A percentile compares a stretch with the other conserved stretches of the same genome.
Conservation (phyloP, 2,888 invertebrate genomes). For the Amphimallon solstitiale region DNA sequence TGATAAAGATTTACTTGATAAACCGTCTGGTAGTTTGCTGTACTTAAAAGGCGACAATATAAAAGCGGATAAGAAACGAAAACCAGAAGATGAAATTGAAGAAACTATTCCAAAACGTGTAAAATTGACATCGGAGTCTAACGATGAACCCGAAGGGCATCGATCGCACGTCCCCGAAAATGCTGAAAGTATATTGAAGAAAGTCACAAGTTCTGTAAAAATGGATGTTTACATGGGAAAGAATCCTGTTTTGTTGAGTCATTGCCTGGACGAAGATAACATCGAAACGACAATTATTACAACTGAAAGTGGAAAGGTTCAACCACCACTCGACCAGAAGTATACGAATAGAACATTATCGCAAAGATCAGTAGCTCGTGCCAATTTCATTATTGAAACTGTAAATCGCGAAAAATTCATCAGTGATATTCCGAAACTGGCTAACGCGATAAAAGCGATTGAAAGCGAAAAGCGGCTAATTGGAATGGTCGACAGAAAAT, state of each 20-base stretch:
- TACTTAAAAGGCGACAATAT: neutral
- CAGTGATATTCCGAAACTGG: constrained; percentile 65
- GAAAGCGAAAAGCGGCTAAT: constrained; percentile 63
- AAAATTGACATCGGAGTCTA: neutral
- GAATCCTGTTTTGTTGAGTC: constrained; percentile 47
- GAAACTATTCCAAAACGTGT: constrained; percentile 18
- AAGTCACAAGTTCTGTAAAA: constrained; percentile 23
- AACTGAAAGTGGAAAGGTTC: constrained; percentile 54
- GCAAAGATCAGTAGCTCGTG: constrained; percentile 66
- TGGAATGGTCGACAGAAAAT: constrained; percentile 72
- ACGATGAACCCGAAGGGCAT: neutral
- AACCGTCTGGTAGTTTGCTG: neutral
- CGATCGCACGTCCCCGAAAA: neutral
- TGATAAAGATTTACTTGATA: neutral
- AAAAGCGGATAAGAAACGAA: neutral
- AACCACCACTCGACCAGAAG: constrained; percentile 25
- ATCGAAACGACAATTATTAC: constrained; percentile 57
- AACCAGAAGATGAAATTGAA: neutral
- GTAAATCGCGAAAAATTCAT: constrained; percentile 71
- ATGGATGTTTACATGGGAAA: constrained; percentile 55
- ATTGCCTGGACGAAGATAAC: constrained; percentile 52
- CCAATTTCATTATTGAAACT: constrained; percentile 71
- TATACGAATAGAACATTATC: constrained; percentile 54
- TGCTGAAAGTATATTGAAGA: neutral
- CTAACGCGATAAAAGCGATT: constrained; percentile 62